These are phyloP conservation scores for Cochlearius cochlearius DNA, from an alignment of 2,113 vertebrate genomes.

Conservation along the genomic window DNA sequence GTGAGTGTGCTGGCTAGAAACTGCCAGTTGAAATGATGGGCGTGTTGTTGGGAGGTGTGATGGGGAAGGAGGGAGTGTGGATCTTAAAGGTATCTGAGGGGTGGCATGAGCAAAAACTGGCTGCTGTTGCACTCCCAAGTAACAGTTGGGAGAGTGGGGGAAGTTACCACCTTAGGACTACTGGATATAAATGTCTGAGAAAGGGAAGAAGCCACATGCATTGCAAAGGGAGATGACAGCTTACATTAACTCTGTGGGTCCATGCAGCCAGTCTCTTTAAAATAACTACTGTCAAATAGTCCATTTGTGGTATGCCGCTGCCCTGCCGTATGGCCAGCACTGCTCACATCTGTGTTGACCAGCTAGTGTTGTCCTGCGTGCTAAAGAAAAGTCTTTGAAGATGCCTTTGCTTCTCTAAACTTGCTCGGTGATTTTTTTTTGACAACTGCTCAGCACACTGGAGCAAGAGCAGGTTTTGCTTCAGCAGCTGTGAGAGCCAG, in stretches of 20 bases:
- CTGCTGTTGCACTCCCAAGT: not conserved
- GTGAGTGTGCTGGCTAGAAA: slow-evolving; percentile 78
- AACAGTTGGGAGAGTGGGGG: not conserved
- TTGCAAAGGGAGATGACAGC: not conserved
- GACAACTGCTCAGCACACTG: not conserved
- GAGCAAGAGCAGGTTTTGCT: not conserved
- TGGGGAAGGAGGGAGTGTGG: not conserved
- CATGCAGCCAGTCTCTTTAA: not conserved
- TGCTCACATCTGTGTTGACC: not conserved
- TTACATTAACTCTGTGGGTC: not conserved
- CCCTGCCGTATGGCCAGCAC: not conserved
- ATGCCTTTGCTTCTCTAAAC: not conserved
- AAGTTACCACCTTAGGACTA: not conserved
- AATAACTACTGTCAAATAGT: not conserved
- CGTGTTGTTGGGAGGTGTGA: not conserved
- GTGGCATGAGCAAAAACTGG: not conserved
- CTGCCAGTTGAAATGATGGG: not conserved
- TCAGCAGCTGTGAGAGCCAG: not conserved
- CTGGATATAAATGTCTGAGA: not conserved
- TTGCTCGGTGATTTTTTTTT: not conserved
- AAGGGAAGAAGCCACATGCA: not conserved
- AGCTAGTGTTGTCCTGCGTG: not conserved
- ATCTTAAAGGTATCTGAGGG: not conserved
- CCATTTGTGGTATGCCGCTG: not conserved
- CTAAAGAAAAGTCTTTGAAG: not conserved